Percentiles rank a stretch among this genome's conserved stretches.
These are phyloP conservation scores for Agrypnus murinus DNA, from an alignment of 2,888 invertebrate genomes.

Conservation along the genomic window DNA sequence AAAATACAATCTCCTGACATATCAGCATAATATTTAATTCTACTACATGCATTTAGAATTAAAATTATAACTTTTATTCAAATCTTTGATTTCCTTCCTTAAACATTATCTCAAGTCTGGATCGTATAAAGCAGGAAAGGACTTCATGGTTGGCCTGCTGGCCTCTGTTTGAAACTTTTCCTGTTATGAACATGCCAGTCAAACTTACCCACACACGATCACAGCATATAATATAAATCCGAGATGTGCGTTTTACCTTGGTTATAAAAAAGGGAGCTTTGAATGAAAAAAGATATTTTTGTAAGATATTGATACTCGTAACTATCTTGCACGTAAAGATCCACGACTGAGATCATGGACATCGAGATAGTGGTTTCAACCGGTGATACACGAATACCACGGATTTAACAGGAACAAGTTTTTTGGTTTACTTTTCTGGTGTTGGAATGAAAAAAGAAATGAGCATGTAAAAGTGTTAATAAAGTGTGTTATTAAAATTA, in stretches of 20 bases:
- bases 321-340: constrained; percentile 41
- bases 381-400: constrained; percentile 21
- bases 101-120: constrained; percentile 12
- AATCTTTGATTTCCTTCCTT: constrained; percentile 8
- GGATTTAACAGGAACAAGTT: constrained; percentile 11
- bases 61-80: no score
- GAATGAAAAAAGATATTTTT: constrained; percentile 23
- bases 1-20: no score
- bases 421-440: constrained; percentile 21
- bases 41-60: no score
- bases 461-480: constrained; percentile 9
- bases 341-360: constrained; percentile 29
- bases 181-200: constrained; percentile 15
- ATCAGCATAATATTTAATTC: no score
- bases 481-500: not conserved
- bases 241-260: constrained; percentile 10
- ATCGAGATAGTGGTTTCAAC: constrained; percentile 29
- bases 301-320: constrained; percentile 8
- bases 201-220: not conserved
- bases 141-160: constrained; percentile 27
- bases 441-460: not conserved
- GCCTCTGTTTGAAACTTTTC: constrained; percentile 27
- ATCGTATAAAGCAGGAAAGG: constrained; percentile 24
- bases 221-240: no score
- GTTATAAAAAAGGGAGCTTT: constrained; percentile 16